Percentiles rank a stretch among this genome's conserved stretches.
Conservation (phyloP, 64 coral and sea anemone genomes). For the Stichodactyla helianthus region DNA sequence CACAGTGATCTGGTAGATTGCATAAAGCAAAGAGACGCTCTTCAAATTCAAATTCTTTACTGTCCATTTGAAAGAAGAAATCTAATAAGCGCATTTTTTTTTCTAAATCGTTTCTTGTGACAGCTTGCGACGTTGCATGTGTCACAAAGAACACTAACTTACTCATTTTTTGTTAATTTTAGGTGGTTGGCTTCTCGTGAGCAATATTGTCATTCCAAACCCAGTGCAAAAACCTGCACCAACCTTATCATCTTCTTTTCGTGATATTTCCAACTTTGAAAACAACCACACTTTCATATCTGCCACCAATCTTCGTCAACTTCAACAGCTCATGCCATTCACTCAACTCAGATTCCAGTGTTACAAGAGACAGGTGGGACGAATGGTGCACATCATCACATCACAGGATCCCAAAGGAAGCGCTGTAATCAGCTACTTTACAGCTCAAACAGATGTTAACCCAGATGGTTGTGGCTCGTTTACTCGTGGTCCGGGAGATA, state of each 20-base stretch:
- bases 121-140: no score
- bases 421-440: slow-evolving; percentile 5
- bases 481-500: no score
- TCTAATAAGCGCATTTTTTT: not conserved
- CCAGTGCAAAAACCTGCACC: not conserved
- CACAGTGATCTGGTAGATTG: no score
- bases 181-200: slow-evolving; percentile 37
- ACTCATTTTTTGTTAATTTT: not conserved
- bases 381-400: not conserved
- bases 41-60: no score
- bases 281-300: not conserved
- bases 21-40: no score
- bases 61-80: no score
- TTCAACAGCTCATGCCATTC: not conserved
- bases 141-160: not conserved
- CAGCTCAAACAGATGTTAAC: no score
- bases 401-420: slow-evolving; percentile 15
- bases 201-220: slow-evolving; percentile 10
- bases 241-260: not conserved
- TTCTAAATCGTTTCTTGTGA: not conserved
- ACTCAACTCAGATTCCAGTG: slow-evolving; percentile 44
- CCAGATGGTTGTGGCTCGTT: no score
- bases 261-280: not conserved
- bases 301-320: not conserved
- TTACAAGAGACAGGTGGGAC: not conserved